A percentile compares a stretch with the other conserved stretches of the same genome.
Evolutionary conservation across 2,888 invertebrate species (phyloP).

Genomic region (Thalpophila matura): DNA sequence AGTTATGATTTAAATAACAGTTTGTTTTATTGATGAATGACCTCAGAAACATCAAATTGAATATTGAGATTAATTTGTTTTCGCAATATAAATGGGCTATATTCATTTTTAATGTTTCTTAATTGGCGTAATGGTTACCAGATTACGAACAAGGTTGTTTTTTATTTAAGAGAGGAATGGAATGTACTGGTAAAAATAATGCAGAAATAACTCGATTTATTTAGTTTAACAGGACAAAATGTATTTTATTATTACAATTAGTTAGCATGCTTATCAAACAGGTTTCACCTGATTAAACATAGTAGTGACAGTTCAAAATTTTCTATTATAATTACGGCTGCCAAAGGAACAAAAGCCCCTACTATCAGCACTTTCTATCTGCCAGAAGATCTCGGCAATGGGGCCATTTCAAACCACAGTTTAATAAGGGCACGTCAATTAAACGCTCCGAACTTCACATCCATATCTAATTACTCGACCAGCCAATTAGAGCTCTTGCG

Average conservation of each 20-base stretch:
- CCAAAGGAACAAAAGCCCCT: conserved; percentile 24
- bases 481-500: conserved; percentile 51
- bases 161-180: not conserved
- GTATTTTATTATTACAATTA: too few relatives aligned
- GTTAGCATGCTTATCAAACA: not conserved
- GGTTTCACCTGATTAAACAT: conserved; percentile 29
- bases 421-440: conserved; percentile 63
- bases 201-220: not conserved
- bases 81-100: conserved; percentile 3
- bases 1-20: conserved; percentile 24
- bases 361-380: conserved; percentile 30
- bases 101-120: not conserved
- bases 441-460: conserved; percentile 54
- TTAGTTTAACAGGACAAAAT: not conserved
- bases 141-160: not conserved
- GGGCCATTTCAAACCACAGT: conserved; percentile 47
- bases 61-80: conserved; percentile 27
- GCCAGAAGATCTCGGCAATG: conserved; percentile 39
- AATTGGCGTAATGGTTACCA: not conserved
- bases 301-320: conserved; percentile 9
- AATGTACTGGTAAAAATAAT: not conserved
- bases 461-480: conserved; percentile 49
- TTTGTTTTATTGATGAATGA: conserved; percentile 16
- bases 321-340: conserved; percentile 9
- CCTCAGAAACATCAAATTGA: not conserved